Percentiles rank a stretch among this genome's conserved stretches.
These are phyloP conservation scores for Notothenia rossii DNA, from an alignment of 2,113 vertebrate species.

Conservation along the genomic window DNA sequence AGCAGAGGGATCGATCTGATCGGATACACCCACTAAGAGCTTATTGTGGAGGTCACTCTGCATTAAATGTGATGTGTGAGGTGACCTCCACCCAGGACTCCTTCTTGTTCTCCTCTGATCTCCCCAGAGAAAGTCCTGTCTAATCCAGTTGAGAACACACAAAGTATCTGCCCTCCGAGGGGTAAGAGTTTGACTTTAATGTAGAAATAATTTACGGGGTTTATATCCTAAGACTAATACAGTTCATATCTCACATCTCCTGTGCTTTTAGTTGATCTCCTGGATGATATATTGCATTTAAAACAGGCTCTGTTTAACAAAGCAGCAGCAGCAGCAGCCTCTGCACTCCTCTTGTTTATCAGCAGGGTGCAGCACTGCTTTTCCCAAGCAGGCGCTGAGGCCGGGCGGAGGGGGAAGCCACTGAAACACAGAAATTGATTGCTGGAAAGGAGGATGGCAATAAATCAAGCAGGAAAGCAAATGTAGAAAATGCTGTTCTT, in stretches of 20 bases:
- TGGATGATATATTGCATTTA: background rate
- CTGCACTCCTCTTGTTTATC: constrained; percentile 72
- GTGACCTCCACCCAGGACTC: constrained; percentile 54
- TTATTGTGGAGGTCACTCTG: constrained; percentile 72
- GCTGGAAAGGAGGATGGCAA: constrained; percentile 82
- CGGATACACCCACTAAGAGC: constrained; percentile 70
- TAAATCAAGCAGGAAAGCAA: constrained; percentile 82
- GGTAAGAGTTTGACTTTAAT: constrained; percentile 1
- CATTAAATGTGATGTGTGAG: constrained; percentile 68
- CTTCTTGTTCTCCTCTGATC: constrained; percentile 26
- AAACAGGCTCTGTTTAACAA: constrained; percentile 17
- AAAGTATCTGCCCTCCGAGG: background rate
- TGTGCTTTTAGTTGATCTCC: background rate
- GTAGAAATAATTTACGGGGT: constrained; percentile 6
- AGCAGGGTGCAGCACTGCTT: constrained; percentile 96
- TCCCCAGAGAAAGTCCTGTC: constrained; percentile 15
- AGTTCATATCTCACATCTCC: background rate
- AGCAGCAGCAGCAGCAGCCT: constrained; percentile 10
- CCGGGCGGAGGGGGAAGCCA: constrained; percentile 25
- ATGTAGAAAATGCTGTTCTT: constrained; percentile 81
- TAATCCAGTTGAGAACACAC: constrained; percentile 8
- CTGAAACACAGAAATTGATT: constrained; percentile 81
- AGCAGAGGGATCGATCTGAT: constrained; percentile 64
- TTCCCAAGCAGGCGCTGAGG: constrained; percentile 67
- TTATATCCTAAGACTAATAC: background rate